Evolutionary conservation across 2,888 invertebrate genomes (phyloP).

Genomic region (Apamea anceps): DNA sequence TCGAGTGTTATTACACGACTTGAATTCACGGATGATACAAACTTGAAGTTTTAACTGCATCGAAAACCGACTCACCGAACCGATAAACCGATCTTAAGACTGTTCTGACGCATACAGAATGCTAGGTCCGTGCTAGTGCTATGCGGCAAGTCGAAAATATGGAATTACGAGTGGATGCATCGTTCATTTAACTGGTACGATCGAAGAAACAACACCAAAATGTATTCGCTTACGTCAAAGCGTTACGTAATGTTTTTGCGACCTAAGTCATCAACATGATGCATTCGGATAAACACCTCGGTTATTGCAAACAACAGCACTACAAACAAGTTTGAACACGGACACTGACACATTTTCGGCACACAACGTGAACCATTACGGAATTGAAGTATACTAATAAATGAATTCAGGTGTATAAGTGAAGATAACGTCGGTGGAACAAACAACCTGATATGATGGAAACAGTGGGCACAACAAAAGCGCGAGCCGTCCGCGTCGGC

Average conservation of each 20-base stretch:
- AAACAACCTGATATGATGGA: constrained; percentile 72
- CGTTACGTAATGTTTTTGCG: constrained; percentile 49
- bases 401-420: constrained; percentile 33
- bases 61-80: constrained; percentile 1
- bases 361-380: constrained; percentile 24
- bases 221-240: constrained; percentile 37
- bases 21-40: not conserved
- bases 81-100: not conserved
- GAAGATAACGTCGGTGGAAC: constrained; percentile 46
- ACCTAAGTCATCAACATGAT: constrained; percentile 26
- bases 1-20: not conserved
- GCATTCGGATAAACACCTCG: constrained; percentile 35
- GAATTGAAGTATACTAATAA: constrained; percentile 26
- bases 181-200: constrained; percentile 12
- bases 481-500: constrained; percentile 65
- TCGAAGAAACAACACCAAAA: constrained; percentile 11
- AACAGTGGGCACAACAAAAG: constrained; percentile 70
- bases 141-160: not conserved
- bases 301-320: constrained; percentile 41
- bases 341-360: constrained; percentile 43
- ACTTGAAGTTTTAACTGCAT: constrained; percentile 13
- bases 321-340: constrained; percentile 25
- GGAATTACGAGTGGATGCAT: constrained; percentile 15
- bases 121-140: not conserved
- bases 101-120: constrained; percentile 4